These are phyloP conservation scores for Actinostola sp. DNA, from an alignment of 92 coral and sea anemone species.

Conservation along the genomic window DNA sequence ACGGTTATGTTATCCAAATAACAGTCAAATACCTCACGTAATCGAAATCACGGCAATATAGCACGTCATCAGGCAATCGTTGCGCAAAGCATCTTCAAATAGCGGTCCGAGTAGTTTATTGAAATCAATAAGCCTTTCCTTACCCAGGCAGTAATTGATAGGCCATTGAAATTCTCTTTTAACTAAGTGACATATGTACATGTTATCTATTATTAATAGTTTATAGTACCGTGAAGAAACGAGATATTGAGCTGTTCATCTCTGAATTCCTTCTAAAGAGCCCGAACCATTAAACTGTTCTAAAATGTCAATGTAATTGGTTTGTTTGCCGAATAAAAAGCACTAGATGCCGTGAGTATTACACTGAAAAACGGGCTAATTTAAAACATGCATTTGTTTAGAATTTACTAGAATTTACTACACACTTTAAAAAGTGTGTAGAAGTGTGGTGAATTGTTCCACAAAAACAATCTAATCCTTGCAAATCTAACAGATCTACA, in stretches of 20 bases:
- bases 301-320: slow-evolving; percentile 1
- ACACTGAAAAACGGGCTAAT: too few species aligned
- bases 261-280: slow-evolving; percentile 14
- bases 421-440: too few species aligned
- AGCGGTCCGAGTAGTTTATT: too few species aligned
- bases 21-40: neutral
- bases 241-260: neutral
- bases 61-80: too few species aligned
- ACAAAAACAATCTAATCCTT: slow-evolving; percentile 6
- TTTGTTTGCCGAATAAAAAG: too few species aligned
- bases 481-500: neutral
- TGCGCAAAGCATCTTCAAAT: too few species aligned
- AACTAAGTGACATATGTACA: slow-evolving; percentile 1
- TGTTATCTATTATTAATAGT: neutral
- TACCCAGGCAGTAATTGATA: too few species aligned
- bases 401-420: too few species aligned
- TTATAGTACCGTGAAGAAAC: neutral
- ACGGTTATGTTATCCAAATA: neutral
- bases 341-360: too few species aligned
- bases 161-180: neutral
- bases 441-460: neutral
- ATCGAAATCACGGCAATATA: neutral
- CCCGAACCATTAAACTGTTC: slow-evolving; percentile 1
- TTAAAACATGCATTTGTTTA: too few species aligned
- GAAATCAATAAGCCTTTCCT: too few species aligned